These are phyloP conservation scores for Mizuhopecten yessoensis DNA, from an alignment of 1,140 invertebrate species.

Conservation along the genomic window DNA sequence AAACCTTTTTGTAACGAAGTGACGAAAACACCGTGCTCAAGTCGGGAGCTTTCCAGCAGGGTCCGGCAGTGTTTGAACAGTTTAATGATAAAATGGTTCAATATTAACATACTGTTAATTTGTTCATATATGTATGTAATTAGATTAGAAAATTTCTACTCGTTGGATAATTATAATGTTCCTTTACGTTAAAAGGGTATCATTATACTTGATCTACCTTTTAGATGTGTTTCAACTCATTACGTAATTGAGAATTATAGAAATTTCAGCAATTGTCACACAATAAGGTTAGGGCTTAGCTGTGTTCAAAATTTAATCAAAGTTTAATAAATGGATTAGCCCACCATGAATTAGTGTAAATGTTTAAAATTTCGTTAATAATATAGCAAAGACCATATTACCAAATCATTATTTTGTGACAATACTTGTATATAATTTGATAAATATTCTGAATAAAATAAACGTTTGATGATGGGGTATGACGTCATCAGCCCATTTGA, in stretches of 20 bases:
- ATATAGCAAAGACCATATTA: not conserved
- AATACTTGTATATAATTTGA: not conserved
- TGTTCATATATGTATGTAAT: not conserved
- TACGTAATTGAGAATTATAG: conserved; percentile 5
- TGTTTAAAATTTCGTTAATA: not conserved
- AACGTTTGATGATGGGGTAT: not conserved
- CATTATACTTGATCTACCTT: not conserved
- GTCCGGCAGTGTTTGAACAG: not conserved
- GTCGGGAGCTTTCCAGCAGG: not conserved
- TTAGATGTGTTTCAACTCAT: not conserved
- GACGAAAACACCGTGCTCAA: not conserved
- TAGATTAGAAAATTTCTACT: not conserved
- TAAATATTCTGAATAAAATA: not conserved
- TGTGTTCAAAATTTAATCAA: not conserved
- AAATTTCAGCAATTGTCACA: not conserved
- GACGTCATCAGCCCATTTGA: not conserved
- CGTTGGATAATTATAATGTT: not conserved
- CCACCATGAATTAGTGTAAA: not conserved
- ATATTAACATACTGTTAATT: conserved; percentile 22
- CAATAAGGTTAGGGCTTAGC: not conserved
- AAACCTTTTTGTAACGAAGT: not conserved
- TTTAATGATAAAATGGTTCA: not conserved
- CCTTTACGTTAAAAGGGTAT: not conserved
- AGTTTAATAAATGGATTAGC: not conserved
- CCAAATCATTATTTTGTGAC: not conserved